These are phyloP conservation scores for Crotophaga sulcirostris DNA, from an alignment of 2,113 vertebrate genomes.

Conservation along the genomic window DNA sequence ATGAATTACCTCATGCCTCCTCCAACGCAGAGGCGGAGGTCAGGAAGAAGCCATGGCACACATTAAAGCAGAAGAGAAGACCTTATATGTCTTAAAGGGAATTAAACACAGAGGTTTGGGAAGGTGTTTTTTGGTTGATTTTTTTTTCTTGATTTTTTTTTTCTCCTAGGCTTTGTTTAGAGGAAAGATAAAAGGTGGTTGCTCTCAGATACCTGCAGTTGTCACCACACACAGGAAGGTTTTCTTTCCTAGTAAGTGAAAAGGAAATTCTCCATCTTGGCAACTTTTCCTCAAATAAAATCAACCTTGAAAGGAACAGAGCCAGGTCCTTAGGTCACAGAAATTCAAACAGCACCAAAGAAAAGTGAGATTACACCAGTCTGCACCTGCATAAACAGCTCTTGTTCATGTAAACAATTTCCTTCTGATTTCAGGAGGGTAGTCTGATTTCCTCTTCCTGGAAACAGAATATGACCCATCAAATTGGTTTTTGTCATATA, in stretches of 20 bases:
- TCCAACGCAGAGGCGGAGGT: not conserved
- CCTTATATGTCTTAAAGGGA: not conserved
- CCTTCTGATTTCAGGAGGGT: not conserved
- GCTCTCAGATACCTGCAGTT: not conserved
- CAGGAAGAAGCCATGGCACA: not conserved
- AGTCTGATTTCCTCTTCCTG: not conserved
- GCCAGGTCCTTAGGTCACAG: not conserved
- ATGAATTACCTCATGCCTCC: not conserved
- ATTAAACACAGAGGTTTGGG: not conserved
- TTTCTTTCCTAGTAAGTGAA: not conserved
- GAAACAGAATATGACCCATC: not conserved
- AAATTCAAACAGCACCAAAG: not conserved
- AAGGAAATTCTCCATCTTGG: not conserved
- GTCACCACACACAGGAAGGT: not conserved
- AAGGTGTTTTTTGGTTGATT: not conserved
- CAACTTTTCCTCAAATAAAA: slow-evolving; percentile 1
- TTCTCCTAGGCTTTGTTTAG: not conserved
- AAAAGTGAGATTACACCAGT: not conserved
- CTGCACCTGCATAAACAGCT: not conserved
- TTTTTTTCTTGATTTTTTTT: not conserved
- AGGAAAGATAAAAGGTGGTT: not conserved
- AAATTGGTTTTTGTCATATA: not conserved
- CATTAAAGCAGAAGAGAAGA: not conserved
- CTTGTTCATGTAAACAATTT: slow-evolving; percentile 11
- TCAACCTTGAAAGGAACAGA: not conserved